These are phyloP conservation scores for Zelostemma sp. DNA, from an alignment of 1,140 invertebrate genomes.

Conservation along the genomic window DNA sequence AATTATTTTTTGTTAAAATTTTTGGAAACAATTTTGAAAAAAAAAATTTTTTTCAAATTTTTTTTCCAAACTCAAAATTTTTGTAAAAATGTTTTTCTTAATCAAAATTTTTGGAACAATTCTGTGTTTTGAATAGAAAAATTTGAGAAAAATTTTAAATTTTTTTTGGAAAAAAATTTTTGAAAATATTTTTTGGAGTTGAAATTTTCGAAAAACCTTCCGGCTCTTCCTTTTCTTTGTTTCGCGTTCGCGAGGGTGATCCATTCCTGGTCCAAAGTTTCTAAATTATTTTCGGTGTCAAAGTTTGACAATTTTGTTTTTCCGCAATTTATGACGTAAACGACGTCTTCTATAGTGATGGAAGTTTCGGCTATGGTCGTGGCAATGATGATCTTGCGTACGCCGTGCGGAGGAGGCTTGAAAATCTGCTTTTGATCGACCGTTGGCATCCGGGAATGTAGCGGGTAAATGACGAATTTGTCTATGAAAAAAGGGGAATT, in stretches of 20 bases:
- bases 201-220: constrained; percentile 79
- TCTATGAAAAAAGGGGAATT: no score
- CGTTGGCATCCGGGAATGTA: constrained; percentile 88
- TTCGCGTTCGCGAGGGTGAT: constrained; percentile 83
- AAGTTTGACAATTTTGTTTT: background rate
- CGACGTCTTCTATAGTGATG: constrained; percentile 93
- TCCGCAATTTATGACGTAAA: constrained; percentile 75
- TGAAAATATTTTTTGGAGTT: no score
- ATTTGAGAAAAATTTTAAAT: no score
- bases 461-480: constrained; percentile 82
- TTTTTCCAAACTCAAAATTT: no score
- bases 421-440: constrained; percentile 84
- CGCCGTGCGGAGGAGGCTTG: constrained; percentile 72
- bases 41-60: no score
- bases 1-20: no score
- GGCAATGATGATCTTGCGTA: constrained; percentile 84
- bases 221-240: constrained; percentile 83
- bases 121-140: no score
- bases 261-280: constrained; percentile 72
- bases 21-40: no score
- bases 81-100: no score
- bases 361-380: constrained; percentile 90
- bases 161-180: no score
- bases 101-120: no score
- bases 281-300: background rate